Evolutionary conservation across 1,140 invertebrate species (phyloP).

Genomic region (Ditylenchus dipsaci): DNA sequence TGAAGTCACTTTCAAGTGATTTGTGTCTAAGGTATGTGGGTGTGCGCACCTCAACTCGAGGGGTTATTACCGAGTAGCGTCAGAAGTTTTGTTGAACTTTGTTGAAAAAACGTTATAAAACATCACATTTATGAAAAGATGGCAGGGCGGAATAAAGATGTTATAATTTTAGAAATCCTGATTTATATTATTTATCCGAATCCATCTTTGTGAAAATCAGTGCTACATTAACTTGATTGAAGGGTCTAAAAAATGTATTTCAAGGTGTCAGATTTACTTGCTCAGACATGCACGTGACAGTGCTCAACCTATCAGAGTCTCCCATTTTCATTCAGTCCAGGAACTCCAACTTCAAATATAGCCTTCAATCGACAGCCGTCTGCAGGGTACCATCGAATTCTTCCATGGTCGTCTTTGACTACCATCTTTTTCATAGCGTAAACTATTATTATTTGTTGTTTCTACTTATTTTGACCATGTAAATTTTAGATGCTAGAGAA

Average conservation of each 20-base stretch:
- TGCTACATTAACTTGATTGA: too few relatives aligned
- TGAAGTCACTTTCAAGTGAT: too few relatives aligned
- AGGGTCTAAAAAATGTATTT: neutral
- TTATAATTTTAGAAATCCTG: too few relatives aligned
- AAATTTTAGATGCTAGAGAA: slow-evolving; percentile 77
- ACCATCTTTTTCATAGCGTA: slow-evolving; percentile 80
- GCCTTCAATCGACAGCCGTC: slow-evolving; percentile 40
- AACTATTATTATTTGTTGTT: slow-evolving; percentile 1
- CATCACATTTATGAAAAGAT: too few relatives aligned
- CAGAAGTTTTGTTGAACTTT: too few relatives aligned
- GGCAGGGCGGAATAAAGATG: too few relatives aligned
- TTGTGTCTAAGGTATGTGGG: too few relatives aligned
- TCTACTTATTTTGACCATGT: slow-evolving; percentile 7
- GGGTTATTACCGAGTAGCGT: too few relatives aligned
- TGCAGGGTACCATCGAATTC: slow-evolving; percentile 36
- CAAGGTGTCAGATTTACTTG: slow-evolving; percentile 35
- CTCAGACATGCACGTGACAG: slow-evolving; percentile 28
- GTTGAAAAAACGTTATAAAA: too few relatives aligned
- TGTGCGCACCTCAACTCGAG: too few relatives aligned
- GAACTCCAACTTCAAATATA: slow-evolving; percentile 47
- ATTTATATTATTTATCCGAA: too few relatives aligned
- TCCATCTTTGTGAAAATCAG: too few relatives aligned
- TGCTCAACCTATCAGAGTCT: slow-evolving; percentile 38
- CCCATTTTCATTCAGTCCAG: slow-evolving; percentile 45
- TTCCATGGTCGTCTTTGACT: slow-evolving; percentile 75